Base-by-base conservation (phyloP, 1,140 invertebrate genomes). In the Drosophila pallidifrons region DNA sequence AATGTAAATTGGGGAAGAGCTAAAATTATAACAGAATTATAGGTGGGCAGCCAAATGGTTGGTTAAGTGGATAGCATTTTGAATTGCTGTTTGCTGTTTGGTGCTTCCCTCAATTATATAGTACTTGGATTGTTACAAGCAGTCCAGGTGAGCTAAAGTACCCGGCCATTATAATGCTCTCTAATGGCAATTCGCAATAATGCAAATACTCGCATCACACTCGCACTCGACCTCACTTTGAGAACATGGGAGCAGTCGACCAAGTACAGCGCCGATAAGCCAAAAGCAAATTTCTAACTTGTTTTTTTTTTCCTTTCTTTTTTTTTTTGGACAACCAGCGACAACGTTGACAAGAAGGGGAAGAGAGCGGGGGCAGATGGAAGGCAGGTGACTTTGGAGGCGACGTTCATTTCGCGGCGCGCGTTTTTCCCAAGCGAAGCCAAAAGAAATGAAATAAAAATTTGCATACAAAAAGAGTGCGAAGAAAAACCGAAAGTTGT, bases 401-500 rank as follows among this genome's bases (percentile, higher is more conserved):
- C 30, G 55, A 59, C 58, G 64, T 74, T 51, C 51, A 75, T 57
- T 75, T 63, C 43, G 11, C 59, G 60, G 60, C 54, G 66, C 45
- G 60, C 45, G 60, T 67, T 70, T 76, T 66, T 32, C 41, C 74
- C 57, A 63, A 68, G 51, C 57, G 8, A 59, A 28, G 13, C 38
- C 28, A 13, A 15, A 72, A 64, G 70, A 64, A 57, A 67, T 69
- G 60, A 71, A 85, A 85, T 71, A 75, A 41, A 83, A 88, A 88
- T 86, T 85, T 81, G 82, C 81, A 85, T 85, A 85, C 74, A 83
- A 80, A 71, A 76, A 88, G 51, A 69, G 41, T 13, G 41, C 45
- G 16, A 11, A 25, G 5, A 49, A 61, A 70, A 45, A 59, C 61
- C 70, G 35, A 73, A 75, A 81, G 60, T 86, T 60, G 72, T 67